Percentiles rank a stretch among this genome's conserved stretches.
Conservation (phyloP, 2,797 vertebrate species). For the Pantherophis vulpinus region DNA sequence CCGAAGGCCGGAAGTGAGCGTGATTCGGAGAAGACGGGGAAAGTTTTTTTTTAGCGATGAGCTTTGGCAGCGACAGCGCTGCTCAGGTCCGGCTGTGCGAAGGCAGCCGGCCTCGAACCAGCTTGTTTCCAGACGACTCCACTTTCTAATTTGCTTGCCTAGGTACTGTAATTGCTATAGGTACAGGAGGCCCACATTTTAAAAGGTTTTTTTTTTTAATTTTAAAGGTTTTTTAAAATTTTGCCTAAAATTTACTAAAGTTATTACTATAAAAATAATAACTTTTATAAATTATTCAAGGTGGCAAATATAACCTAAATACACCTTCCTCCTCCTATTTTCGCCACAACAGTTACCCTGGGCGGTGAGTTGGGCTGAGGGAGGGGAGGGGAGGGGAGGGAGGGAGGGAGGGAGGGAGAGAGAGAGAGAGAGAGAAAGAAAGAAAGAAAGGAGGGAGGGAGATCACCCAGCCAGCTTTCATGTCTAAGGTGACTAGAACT, state of each 20-base stretch:
- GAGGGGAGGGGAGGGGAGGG: too few species aligned
- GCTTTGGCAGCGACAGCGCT: background rate
- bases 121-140: background rate
- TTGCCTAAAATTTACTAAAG: background rate
- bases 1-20: background rate
- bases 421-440: fast-evolving
- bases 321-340: background rate
- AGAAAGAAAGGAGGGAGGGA: too few species aligned
- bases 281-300: background rate
- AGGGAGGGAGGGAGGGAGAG: too few species aligned
- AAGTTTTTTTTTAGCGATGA: background rate
- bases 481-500: background rate
- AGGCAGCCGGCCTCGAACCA: background rate
- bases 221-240: background rate
- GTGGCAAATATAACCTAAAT: background rate
- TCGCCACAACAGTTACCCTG: background rate
- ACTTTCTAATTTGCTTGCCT: background rate
- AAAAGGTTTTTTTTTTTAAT: background rate
- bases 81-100: background rate
- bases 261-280: too few species aligned
- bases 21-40: background rate
- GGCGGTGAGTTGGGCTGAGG: background rate
- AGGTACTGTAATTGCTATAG: background rate
- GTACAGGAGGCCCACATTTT: background rate
- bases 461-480: background rate